Evolutionary conservation across 2,888 invertebrate species (phyloP).

Genomic region (Taenaris catops): DNA sequence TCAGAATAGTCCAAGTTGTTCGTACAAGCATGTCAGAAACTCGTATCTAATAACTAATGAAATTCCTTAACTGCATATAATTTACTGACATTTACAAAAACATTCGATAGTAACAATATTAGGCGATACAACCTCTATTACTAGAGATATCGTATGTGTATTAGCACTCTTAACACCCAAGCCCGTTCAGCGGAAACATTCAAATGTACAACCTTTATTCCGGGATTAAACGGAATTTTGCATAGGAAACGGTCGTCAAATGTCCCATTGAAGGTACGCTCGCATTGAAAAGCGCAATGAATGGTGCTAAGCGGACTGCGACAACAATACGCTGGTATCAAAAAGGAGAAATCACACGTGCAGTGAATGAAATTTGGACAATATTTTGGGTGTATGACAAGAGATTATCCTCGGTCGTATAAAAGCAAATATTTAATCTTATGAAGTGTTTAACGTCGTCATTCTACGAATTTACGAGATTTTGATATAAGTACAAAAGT

Average conservation of each 20-base stretch:
- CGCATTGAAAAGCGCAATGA: constrained; percentile 42
- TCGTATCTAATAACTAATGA: too few relatives aligned
- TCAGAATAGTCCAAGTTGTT: too few relatives aligned
- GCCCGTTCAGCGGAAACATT: constrained; percentile 60
- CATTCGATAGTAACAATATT: too few relatives aligned
- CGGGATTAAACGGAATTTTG: constrained; percentile 72
- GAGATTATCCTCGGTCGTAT: constrained; percentile 49
- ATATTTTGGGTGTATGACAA: constrained; percentile 48
- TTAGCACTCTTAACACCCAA: constrained; percentile 1
- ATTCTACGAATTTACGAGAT: background rate
- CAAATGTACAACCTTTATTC: constrained; percentile 62
- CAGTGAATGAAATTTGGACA: constrained; percentile 57
- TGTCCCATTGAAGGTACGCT: constrained; percentile 47
- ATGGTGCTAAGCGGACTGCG: constrained; percentile 46
- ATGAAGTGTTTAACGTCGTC: constrained; percentile 12
- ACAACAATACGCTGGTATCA: constrained; percentile 44
- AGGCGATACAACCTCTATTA: too few relatives aligned
- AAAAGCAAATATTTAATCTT: constrained; percentile 26
- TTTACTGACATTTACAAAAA: too few relatives aligned
- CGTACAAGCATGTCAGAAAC: too few relatives aligned
- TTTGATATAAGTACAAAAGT: too few relatives aligned
- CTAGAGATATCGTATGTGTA: background rate
- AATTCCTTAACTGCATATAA: too few relatives aligned
- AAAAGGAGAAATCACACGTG: constrained; percentile 64
- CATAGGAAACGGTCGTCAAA: constrained; percentile 73